These are phyloP conservation scores for Beris morrisii DNA, from an alignment of 2,888 invertebrate species.

Conservation along the genomic window DNA sequence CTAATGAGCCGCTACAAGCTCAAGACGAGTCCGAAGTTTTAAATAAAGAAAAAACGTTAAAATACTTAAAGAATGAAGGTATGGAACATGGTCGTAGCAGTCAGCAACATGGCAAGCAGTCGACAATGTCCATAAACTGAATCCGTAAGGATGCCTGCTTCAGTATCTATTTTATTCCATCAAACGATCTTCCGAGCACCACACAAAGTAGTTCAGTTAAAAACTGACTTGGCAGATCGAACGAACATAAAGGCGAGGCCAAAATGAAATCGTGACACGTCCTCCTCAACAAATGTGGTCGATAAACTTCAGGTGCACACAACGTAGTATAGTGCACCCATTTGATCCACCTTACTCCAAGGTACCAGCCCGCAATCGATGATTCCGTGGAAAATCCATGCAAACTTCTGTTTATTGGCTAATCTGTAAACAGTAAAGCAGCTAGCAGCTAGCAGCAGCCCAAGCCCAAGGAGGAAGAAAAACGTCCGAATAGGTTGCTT, in stretches of 20 bases:
- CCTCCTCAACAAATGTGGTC: conserved; percentile 37
- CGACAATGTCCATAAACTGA: no score
- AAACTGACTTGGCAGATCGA: background rate
- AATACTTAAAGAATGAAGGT: no score
- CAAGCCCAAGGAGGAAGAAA: conserved; percentile 19
- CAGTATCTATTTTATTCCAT: no score
- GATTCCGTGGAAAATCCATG: background rate
- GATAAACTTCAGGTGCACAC: conserved; percentile 38
- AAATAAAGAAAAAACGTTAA: no score
- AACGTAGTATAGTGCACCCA: background rate
- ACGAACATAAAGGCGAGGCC: conserved; percentile 28
- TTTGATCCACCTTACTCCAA: background rate
- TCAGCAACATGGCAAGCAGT: no score
- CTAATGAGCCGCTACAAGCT: no score
- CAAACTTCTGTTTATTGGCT: conserved; percentile 20
- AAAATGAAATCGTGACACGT: conserved; percentile 37
- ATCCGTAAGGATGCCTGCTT: no score
- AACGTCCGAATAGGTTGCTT: conserved; percentile 32
- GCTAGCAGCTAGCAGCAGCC: no score
- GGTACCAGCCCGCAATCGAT: background rate
- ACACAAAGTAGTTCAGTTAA: no score
- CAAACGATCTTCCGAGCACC: no score
- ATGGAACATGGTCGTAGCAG: no score
- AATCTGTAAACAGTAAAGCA: conserved; percentile 7
- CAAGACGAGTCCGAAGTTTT: no score